Conservation (phyloP, 30 jellyfish, hydroid and myxozoan genomes). For the Nemopilema nomurai region DNA sequence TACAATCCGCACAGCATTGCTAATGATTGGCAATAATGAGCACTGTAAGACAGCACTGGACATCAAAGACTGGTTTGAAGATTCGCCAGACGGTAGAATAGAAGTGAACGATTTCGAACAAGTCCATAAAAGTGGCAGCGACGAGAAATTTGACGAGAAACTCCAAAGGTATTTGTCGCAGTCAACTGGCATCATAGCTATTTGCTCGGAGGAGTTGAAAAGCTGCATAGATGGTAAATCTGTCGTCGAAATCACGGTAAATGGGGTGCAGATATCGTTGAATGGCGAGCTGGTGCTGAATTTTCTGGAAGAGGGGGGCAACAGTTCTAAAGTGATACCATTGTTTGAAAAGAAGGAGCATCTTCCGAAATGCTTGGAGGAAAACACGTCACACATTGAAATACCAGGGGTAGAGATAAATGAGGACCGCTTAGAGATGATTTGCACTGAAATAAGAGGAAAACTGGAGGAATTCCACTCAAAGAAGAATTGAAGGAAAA, state of each 20-base stretch:
- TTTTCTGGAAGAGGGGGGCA: slow-evolving; percentile 8
- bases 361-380: slow-evolving; percentile 7
- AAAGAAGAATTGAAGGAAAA: background rate
- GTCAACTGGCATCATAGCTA: slow-evolving; percentile 9
- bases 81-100: slow-evolving; percentile 27
- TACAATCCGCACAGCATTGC: slow-evolving; percentile 10
- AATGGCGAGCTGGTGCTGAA: slow-evolving; percentile 12
- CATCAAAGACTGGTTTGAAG: slow-evolving; percentile 4
- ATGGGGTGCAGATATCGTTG: background rate
- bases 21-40: slow-evolving; percentile 23
- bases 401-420: slow-evolving; percentile 2
- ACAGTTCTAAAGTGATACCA: slow-evolving; percentile 5
- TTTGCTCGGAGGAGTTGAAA: slow-evolving; percentile 10
- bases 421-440: slow-evolving; percentile 11
- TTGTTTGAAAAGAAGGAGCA: background rate
- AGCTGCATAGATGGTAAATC: slow-evolving; percentile 24
- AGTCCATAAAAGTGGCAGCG: slow-evolving; percentile 15
- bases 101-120: slow-evolving; percentile 16
- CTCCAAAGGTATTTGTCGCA: background rate
- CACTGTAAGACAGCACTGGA: background rate
- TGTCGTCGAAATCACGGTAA: slow-evolving; percentile 5
- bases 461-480: slow-evolving; percentile 25
- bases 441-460: slow-evolving; percentile 5
- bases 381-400: background rate
- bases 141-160: slow-evolving; percentile 2